Evolutionary conservation across 2,113 vertebrate genomes (phyloP), one percentile per base, ranked within the genome.

Genomic region (Sterna hirundo): DNA sequence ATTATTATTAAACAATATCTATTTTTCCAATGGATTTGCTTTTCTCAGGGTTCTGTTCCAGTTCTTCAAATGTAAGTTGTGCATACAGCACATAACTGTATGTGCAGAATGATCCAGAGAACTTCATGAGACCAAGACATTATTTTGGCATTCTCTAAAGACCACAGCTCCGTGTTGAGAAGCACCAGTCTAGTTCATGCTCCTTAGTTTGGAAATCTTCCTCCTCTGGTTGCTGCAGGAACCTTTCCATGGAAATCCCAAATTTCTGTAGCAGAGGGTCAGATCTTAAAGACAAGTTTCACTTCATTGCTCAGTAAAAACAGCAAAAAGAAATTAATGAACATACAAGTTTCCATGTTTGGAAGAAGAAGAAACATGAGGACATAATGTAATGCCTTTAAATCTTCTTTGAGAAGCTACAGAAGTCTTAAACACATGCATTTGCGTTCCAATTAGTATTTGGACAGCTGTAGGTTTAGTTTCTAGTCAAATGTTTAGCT

Each of bases 11-110:
- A 93, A 83, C 65, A 83, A n/a, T 76, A 86, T 40, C 34, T 91
- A 13, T 75, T 84, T 87, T 71, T 96, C 88, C 69, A 79, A 11
- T 66, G 58, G 83, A 91, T 94, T 98, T 90, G 72, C 46, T 96
- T 94, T 95, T 97, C 97, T 97, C 95, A 97, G 96, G 96, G 96
- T 93, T 96, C 88, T 92, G 85, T 81, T 97, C 79, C 92, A 93
- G 27, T 86, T 94, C 86, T 93, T 86, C 82, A 83, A 72, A 62
- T 80, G 19, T 71, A 76, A 46, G 61, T 42, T 94, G 54, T 82
- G 66, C 40, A 32, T 79, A 61, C 69, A 87, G 58, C 65, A 70
- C 74, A 70, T 75, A 64, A 58, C 13, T 36, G 36, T 80, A 36
- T 44, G 27, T 58, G 34, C 54, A 84, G 83, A 79, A 54, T 65